Evolutionary conservation across 2,797 vertebrate species (phyloP), one percentile per base, ranked within the genome.

Genomic region (Rhabdophis nuchalis): DNA sequence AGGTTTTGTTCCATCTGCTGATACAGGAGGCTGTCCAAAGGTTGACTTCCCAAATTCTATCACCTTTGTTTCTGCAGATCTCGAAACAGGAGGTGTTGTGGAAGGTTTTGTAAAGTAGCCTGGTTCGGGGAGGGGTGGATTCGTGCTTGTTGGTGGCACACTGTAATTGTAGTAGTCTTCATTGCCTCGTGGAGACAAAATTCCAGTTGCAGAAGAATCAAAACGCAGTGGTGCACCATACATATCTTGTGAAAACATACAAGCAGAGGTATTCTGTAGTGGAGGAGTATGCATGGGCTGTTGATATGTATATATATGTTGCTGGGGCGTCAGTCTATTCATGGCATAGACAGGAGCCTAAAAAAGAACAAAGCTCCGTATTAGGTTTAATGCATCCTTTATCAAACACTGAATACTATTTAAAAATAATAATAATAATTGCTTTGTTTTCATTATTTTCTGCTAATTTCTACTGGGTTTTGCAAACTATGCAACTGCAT

Each of bases 31-130:
- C 46, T 98, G 98, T 90, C 97, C 98, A 92, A 99, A 99, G 92
- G 97, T 98, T 91, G 98, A 96, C 96, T 99, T 99, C 23, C 98
- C 97, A 96, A 99, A 98, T 92, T 99, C 98, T 85, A 98, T 86
- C 61, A 96, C 94, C 93, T 99, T 99, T 60, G 98, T 97, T 68
- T 99, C 99, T n/a, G 95, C 92, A 93, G 96, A 96, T 96, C 98
- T 99, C 93, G 96, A 91, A 90, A 98, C 96, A 5, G 98, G 98
- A 36, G 98, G 94, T 0, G 96, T 97, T 0, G 97, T 94, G 25
- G 98, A 95, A 52, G 98, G 98, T 94, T 99, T 99, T 88, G 99
- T 99, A 96, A 99, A 99, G 96, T 99, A 99, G 14, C 99, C 99
- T 86, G 99, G 99, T 95, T 99, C 99, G 87, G 99, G 99, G 82